These are phyloP conservation scores for Pyrgilauda ruficollis DNA, from an alignment of 2,113 vertebrate genomes.

Conservation along the genomic window DNA sequence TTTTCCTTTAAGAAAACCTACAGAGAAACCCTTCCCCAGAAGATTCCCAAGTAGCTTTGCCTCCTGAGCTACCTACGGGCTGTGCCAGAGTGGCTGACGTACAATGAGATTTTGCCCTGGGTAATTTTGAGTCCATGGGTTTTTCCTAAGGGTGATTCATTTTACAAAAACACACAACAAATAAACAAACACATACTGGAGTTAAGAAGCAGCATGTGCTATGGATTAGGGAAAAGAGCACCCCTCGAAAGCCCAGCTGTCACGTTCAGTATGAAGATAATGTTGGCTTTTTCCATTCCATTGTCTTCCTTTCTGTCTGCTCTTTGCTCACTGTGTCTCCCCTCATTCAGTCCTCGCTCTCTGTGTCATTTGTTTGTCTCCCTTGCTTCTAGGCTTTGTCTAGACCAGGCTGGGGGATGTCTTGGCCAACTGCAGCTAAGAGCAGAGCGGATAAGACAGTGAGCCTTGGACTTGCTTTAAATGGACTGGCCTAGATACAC, in stretches of 20 bases:
- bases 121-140: slow-evolving; percentile 28
- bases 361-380: background rate
- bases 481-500: background rate
- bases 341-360: background rate
- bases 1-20: slow-evolving; percentile 6
- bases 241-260: slow-evolving; percentile 57
- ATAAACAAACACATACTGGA: slow-evolving; percentile 57
- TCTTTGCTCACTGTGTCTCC: background rate
- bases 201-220: slow-evolving; percentile 59
- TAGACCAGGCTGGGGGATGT: background rate
- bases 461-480: background rate
- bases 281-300: slow-evolving; percentile 15
- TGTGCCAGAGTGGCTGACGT: slow-evolving; percentile 53
- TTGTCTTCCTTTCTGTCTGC: background rate
- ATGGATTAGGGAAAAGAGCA: slow-evolving; percentile 52
- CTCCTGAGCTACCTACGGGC: background rate
- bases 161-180: slow-evolving; percentile 61
- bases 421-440: background rate
- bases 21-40: background rate
- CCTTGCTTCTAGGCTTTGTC: slow-evolving; percentile 20
- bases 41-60: slow-evolving; percentile 36
- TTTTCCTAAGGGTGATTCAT: slow-evolving; percentile 62
- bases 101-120: slow-evolving; percentile 16
- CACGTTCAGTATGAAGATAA: slow-evolving; percentile 4
- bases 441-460: background rate